phyloP scores from a whole-genome alignment of 2,888 invertebrate genomes.

The Glaucopsyche alexis region DNA sequence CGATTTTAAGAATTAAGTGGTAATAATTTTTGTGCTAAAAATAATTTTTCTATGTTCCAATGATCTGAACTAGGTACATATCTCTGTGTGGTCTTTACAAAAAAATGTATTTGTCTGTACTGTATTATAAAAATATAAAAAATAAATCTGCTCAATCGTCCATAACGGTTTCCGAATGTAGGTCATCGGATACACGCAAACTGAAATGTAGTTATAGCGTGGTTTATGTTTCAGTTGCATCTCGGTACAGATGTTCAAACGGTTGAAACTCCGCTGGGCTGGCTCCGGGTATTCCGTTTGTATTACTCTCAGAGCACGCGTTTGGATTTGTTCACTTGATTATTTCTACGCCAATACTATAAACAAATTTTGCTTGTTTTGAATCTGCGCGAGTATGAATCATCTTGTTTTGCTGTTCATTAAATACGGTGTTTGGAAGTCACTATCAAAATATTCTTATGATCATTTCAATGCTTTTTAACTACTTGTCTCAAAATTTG shows the following conservation, averaged over 20 bases:
- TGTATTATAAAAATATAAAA: too few species aligned
- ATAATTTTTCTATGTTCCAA: too few species aligned
- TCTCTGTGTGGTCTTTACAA: too few species aligned
- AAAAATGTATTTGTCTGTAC: too few species aligned
- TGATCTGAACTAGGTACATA: too few species aligned
- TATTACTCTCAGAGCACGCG: background rate
- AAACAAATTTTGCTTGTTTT: background rate
- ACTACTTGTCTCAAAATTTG: background rate
- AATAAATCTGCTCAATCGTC: too few species aligned
- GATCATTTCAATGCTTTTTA: too few species aligned
- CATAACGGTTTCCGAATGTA: too few species aligned
- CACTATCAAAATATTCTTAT: too few species aligned
- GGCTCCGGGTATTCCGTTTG: slow-evolving; percentile 40
- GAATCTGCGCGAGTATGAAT: background rate
- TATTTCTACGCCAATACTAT: background rate
- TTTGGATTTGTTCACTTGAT: slow-evolving; percentile 27
- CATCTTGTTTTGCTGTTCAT: background rate
- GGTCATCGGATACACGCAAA: background rate
- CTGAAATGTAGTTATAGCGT: background rate
- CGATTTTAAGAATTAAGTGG: too few species aligned
- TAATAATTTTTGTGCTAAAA: too few species aligned
- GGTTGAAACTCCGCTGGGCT: slow-evolving; percentile 45
- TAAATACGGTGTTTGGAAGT: background rate
- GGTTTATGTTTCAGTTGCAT: slow-evolving; percentile 43
- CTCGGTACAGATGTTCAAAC: slow-evolving; percentile 44